Conservation (phyloP, 2,113 vertebrate species). For the Rattus norvegicus region DNA sequence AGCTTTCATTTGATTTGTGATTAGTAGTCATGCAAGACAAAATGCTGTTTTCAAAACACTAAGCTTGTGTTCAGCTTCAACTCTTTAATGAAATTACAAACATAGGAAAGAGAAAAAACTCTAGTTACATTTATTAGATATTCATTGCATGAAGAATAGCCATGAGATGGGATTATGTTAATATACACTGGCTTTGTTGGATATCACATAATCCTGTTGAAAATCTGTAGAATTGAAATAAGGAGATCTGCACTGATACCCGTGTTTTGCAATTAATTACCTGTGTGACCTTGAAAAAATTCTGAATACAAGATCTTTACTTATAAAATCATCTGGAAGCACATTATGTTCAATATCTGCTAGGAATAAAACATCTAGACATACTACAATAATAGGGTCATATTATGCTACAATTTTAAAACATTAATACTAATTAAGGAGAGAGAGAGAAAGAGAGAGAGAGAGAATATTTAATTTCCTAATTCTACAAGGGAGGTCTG, state of each 20-base stretch:
- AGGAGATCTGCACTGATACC: conserved; percentile 7
- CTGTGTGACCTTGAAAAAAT: conserved; percentile 47
- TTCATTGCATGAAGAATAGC: neutral
- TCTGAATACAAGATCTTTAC: neutral
- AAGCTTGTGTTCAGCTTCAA: conserved; percentile 68
- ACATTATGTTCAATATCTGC: neutral
- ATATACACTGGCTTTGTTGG: neutral
- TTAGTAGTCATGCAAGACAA: conserved; percentile 76
- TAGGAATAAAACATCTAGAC: neutral
- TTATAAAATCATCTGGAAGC: neutral
- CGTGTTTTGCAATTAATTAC: conserved; percentile 1
- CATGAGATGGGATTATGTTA: conserved; percentile 43
- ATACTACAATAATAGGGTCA: neutral
- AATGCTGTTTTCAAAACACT: conserved; percentile 68
- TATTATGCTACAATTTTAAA: neutral
- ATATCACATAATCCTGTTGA: conserved; percentile 46
- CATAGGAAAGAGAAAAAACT: neutral
- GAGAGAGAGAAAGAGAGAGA: neutral
- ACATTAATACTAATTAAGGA: neutral
- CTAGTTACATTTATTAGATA: neutral
- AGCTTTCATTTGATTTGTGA: conserved; percentile 73
- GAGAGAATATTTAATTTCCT: neutral
- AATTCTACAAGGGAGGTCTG: neutral
- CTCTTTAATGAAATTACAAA: conserved; percentile 48
- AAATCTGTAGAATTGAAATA: conserved; percentile 51